Conservation (phyloP, 2,113 vertebrate genomes). For the Corythaixoides concolor region DNA sequence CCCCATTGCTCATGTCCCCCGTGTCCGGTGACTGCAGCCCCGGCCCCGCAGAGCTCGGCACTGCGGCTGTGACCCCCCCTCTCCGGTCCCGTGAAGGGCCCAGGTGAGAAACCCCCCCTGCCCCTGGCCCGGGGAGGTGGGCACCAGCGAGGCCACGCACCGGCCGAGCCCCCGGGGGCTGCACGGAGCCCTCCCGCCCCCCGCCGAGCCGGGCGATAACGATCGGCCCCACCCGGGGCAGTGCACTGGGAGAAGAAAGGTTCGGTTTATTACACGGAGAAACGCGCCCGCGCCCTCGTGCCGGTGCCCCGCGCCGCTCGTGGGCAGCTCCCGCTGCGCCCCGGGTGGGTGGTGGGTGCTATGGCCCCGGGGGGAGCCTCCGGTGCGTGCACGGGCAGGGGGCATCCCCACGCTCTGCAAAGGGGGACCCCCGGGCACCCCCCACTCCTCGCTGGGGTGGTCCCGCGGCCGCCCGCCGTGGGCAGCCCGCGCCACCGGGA, state of each 20-base stretch:
- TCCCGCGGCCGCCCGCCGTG: neutral
- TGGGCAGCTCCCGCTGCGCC: neutral
- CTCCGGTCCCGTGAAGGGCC: neutral
- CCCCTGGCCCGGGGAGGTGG: fast-evolving
- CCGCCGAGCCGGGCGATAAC: neutral
- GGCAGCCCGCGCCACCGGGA: neutral
- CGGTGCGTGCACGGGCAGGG: neutral
- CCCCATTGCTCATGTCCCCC: neutral
- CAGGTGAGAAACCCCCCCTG: neutral
- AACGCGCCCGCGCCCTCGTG: neutral
- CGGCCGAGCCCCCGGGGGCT: neutral
- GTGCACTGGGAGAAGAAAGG: fast-evolving
- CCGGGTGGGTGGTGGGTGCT: neutral
- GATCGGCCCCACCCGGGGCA: neutral
- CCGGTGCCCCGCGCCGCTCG: neutral
- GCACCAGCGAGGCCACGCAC: fast-evolving
- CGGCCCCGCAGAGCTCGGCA: fast-evolving
- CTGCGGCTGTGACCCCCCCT: neutral
- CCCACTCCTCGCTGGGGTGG: too few species aligned
- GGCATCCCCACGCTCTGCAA: too few species aligned
- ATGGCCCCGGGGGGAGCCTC: too few species aligned
- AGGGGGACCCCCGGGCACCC: neutral
- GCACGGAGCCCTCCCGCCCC: too few species aligned
- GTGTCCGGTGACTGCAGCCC: fast-evolving
- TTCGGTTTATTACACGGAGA: fast-evolving